A percentile compares a stretch with the other conserved stretches of the same genome.
These are phyloP conservation scores for Leguminivora glycinivorella DNA, from an alignment of 1,140 invertebrate genomes.

Conservation along the genomic window DNA sequence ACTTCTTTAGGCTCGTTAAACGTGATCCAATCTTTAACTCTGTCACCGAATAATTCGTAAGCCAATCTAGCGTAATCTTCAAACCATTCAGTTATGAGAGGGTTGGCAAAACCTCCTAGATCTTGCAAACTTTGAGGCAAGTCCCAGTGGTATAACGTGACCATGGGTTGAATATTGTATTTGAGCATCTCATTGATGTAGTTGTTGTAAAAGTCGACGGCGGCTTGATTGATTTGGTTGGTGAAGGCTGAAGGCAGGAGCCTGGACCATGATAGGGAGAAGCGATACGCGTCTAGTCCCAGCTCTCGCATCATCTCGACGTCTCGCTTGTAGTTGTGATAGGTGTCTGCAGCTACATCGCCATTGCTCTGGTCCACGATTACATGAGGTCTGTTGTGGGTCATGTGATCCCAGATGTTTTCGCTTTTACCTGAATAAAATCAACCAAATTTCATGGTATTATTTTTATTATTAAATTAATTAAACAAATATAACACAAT, in stretches of 20 bases:
- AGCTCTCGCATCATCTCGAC: constrained; percentile 59
- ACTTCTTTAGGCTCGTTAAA: constrained; percentile 60
- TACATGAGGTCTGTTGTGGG: constrained; percentile 45
- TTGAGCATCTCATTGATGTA: constrained; percentile 76
- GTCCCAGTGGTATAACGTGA: constrained; percentile 46
- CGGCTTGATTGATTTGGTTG: constrained; percentile 76
- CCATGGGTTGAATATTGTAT: constrained; percentile 60
- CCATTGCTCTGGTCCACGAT: constrained; percentile 45
- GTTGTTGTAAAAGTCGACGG: constrained; percentile 80
- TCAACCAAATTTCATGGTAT: constrained; percentile 47
- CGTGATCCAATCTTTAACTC: constrained; percentile 58
- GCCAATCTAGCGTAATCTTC: constrained; percentile 67
- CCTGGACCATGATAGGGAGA: constrained; percentile 83
- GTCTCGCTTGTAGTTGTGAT: constrained; percentile 52
- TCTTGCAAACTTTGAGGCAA: constrained; percentile 36
- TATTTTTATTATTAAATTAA: too few relatives aligned
- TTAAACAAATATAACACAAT: too few relatives aligned
- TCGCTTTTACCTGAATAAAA: constrained; percentile 70
- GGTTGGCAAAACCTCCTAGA: constrained; percentile 38
- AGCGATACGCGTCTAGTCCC: constrained; percentile 75
- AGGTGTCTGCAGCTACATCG: constrained; percentile 51
- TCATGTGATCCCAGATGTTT: constrained; percentile 77
- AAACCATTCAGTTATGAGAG: constrained; percentile 63
- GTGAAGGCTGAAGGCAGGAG: constrained; percentile 79
- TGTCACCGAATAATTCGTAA: constrained; percentile 65